These are phyloP conservation scores for Drosophila saltans DNA, from an alignment of 1,140 invertebrate genomes.

Conservation along the genomic window DNA sequence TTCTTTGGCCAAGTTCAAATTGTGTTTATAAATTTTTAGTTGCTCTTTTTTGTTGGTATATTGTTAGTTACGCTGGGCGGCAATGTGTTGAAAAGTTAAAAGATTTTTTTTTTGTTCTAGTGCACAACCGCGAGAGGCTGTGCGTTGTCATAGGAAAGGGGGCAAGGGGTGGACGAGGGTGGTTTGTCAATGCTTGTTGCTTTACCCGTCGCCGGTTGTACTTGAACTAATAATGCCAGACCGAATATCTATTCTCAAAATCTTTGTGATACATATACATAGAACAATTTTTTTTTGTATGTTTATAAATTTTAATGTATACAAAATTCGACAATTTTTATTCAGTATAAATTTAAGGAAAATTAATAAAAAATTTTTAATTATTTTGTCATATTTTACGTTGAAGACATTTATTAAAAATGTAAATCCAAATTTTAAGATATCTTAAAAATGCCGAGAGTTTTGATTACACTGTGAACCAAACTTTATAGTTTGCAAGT, in stretches of 20 bases:
- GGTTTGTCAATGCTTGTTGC: slow-evolving; percentile 57
- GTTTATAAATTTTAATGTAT: too few species aligned
- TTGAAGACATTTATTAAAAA: too few species aligned
- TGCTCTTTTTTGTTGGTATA: slow-evolving; percentile 22
- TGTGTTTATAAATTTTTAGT: slow-evolving; percentile 22
- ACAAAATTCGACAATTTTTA: not conserved
- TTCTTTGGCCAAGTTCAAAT: slow-evolving; percentile 54
- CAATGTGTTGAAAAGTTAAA: slow-evolving; percentile 61
- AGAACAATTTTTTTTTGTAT: not conserved
- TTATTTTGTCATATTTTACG: too few species aligned
- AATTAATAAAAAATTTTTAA: not conserved
- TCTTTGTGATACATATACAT: not conserved
- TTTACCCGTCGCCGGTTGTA: slow-evolving; percentile 63
- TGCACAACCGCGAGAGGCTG: slow-evolving; percentile 8
- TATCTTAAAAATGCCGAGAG: too few species aligned
- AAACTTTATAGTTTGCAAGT: too few species aligned
- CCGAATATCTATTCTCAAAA: not conserved
- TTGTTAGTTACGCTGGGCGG: slow-evolving; percentile 8
- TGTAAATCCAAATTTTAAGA: too few species aligned
- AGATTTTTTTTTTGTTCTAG: slow-evolving; percentile 47
- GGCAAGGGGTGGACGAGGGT: slow-evolving; percentile 1
- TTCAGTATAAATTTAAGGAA: not conserved
- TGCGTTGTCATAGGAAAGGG: not conserved
- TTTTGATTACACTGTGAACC: too few species aligned
- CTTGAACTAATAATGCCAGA: slow-evolving; percentile 60